Evolutionary conservation across 2,797 vertebrate species (phyloP).

Genomic region (Bradypodion pumilum): DNA sequence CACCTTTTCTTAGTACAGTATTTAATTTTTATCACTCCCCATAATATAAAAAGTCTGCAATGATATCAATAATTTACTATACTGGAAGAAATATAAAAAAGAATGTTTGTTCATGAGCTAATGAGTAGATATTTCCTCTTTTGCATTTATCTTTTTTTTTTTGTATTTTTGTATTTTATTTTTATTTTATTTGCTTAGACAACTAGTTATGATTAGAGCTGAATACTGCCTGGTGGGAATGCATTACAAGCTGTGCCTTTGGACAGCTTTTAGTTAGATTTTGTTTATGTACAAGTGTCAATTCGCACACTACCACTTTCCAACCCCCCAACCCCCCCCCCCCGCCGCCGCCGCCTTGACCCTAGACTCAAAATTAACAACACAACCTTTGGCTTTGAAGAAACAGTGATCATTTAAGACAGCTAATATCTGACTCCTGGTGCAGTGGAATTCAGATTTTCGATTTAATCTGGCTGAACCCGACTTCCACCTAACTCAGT

Average conservation of each 20-base stretch:
- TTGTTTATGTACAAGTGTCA: slow-evolving; percentile 76
- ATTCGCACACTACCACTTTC: slow-evolving; percentile 68
- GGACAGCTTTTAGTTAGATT: slow-evolving; percentile 79
- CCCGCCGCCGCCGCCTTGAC: too few relatives aligned
- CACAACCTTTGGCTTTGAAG: slow-evolving; percentile 91
- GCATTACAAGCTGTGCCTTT: slow-evolving; percentile 77
- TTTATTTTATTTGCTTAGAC: slow-evolving; percentile 74
- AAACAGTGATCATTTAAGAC: slow-evolving; percentile 83
- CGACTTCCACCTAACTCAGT: slow-evolving; percentile 61
- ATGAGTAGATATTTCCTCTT: slow-evolving; percentile 71
- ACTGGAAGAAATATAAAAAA: slow-evolving; percentile 95
- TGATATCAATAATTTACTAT: slow-evolving; percentile 93
- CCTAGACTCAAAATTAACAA: slow-evolving; percentile 68
- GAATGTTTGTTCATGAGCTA: slow-evolving; percentile 87
- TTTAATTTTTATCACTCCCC: slow-evolving; percentile 85
- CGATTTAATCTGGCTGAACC: slow-evolving; percentile 72
- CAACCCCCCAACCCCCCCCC: neutral
- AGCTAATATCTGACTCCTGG: slow-evolving; percentile 76
- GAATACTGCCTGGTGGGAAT: slow-evolving; percentile 83
- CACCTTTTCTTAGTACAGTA: slow-evolving; percentile 77
- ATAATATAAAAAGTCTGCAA: slow-evolving; percentile 95
- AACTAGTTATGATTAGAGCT: slow-evolving; percentile 85
- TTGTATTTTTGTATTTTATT: neutral
- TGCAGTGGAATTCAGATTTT: slow-evolving; percentile 80
- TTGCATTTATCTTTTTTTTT: neutral